Conservation (phyloP, 53 echinoderm and acorn worm genomes). For the Antedon mediterranea region DNA sequence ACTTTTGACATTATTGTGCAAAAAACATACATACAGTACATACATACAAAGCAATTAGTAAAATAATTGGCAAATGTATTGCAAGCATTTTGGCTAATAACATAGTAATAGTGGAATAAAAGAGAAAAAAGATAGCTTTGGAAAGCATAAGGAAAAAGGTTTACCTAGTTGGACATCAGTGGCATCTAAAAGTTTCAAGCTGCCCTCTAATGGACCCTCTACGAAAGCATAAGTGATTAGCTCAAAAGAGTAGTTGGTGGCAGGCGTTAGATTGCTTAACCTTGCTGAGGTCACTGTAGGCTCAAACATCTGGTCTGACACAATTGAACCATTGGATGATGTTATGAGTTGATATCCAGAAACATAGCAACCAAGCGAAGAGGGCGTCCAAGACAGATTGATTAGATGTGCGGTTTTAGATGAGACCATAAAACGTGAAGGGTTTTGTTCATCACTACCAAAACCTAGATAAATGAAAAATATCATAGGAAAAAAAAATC, state of each 20-base stretch:
- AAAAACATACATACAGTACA: too few species aligned
- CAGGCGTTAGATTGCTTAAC: constrained; percentile 18
- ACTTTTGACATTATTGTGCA: too few species aligned
- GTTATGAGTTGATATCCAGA: constrained; percentile 33
- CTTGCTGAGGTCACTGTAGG: background rate
- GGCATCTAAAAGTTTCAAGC: background rate
- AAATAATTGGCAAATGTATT: too few species aligned
- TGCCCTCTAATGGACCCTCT: constrained; percentile 16
- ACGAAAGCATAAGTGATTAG: constrained; percentile 27
- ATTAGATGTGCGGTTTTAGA: constrained; percentile 15
- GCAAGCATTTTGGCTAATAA: too few species aligned
- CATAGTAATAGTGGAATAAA: too few species aligned
- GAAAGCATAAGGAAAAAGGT: too few species aligned
- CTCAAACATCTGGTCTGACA: background rate
- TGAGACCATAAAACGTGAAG: constrained; percentile 27
- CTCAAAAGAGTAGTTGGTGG: constrained; percentile 35
- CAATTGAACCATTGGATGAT: background rate
- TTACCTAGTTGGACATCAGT: background rate
- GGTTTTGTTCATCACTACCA: constrained; percentile 16
- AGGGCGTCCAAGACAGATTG: constrained; percentile 38
- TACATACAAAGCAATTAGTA: too few species aligned
- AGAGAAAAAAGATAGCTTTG: too few species aligned
- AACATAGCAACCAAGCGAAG: constrained; percentile 51
- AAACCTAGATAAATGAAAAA: background rate
- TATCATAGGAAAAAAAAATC: background rate